Base-by-base conservation (phyloP, 2,888 invertebrate genomes). In the Neria commutata region DNA sequence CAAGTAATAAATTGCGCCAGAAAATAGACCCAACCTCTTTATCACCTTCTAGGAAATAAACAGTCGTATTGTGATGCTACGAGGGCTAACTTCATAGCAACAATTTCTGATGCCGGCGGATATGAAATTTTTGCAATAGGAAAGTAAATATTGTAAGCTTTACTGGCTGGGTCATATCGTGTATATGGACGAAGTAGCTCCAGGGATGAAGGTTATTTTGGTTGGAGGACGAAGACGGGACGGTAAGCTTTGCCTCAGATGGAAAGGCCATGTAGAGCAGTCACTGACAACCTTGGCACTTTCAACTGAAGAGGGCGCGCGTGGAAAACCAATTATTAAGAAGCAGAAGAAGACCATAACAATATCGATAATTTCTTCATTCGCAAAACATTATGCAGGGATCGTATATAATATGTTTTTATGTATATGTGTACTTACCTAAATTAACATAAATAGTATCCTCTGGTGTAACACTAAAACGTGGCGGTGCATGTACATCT, bases 361-460 rank as follows among this genome's bases (percentile, higher is more conserved):
- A 29, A 5, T 11, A 29, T 29, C 29, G 6, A 29, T 29, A 29
- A 29, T 29, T 29, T 29, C 11, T 8, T 29, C 5, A 29, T 8
- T 29, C 11, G 5, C 29, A 8, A 29, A 11, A 29, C 11, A 29
- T 8, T 8, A 29, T 8, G 29, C 11, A 29, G 11, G 5, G 29
- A 5, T 29, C 11, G 11, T 29, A 11, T 29, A 29, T 29, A 29
- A 5, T 8, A 5, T 29, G 11, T 29, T 8, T 29, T 5, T 29
- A 29, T 29, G 29, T 11, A 29, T 29, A 29, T 54, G 26, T 14
- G 14, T 19, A 80, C 83, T 83, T 73, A 87, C 87, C 87, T 85
- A 95, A 88, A 86, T 94, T 95, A 84, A 95, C 95, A 87, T 95
- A 95, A 84, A 95, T 93, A 85, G 95, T 91, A 84, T 95, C 94